These are phyloP conservation scores for Lepidocyrtoides sp. DNA, from an alignment of 2,888 invertebrate species.

Conservation along the genomic window DNA sequence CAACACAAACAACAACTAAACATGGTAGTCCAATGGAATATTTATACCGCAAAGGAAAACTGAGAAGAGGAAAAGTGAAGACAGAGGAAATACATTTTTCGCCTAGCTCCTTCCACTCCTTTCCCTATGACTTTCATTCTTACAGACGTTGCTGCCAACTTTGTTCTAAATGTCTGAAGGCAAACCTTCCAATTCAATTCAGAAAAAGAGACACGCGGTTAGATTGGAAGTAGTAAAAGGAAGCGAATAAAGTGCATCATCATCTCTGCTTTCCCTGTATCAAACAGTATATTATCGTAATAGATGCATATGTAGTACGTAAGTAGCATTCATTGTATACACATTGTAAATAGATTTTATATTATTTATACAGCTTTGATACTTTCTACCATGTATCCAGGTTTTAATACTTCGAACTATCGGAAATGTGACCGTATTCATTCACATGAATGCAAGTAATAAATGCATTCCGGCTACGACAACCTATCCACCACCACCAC, in stretches of 20 bases:
- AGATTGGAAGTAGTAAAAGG: conserved; percentile 29
- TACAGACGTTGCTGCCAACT: conserved; percentile 4
- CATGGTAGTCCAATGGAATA: conserved; percentile 4
- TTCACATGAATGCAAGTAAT: conserved; percentile 60
- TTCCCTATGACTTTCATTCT: conserved; percentile 1
- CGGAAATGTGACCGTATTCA: conserved; percentile 61
- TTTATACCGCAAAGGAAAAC: conserved; percentile 14
- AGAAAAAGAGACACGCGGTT: conserved; percentile 13
- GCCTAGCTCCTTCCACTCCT: conserved; percentile 26
- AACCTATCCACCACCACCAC: background rate
- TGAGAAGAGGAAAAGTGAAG: conserved; percentile 35
- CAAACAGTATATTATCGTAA: background rate
- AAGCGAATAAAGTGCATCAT: conserved; percentile 49
- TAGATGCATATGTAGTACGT: background rate
- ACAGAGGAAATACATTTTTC: conserved; percentile 68
- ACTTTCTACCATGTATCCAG: background rate
- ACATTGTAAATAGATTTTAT: conserved; percentile 21
- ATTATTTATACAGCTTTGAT: conserved; percentile 11
- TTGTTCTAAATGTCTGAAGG: conserved; percentile 7
- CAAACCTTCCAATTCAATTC: conserved; percentile 54
- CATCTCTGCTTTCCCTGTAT: background rate
- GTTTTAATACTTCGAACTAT: conserved; percentile 39
- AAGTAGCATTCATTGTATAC: background rate
- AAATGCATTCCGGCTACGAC: conserved; percentile 51
- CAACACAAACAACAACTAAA: conserved; percentile 9